These are phyloP conservation scores for Vulpes vulpes DNA, from an alignment of 2,113 vertebrate species.

Conservation along the genomic window DNA sequence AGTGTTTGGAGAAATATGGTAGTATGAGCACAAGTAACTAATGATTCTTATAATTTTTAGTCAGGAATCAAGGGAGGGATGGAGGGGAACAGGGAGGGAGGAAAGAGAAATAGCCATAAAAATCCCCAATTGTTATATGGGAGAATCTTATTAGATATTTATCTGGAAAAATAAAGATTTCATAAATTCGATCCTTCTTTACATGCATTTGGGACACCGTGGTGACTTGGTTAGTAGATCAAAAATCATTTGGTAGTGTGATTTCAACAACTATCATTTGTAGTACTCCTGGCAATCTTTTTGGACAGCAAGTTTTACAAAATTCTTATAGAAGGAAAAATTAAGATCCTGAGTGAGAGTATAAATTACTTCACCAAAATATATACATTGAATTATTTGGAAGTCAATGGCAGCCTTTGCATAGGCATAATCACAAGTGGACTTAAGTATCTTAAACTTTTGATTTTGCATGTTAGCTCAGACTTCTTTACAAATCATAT, in stretches of 20 bases:
- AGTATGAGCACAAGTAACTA: neutral
- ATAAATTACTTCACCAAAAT: slow-evolving; percentile 34
- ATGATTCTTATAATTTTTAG: slow-evolving; percentile 24
- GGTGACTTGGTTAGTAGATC: neutral
- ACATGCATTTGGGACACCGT: neutral
- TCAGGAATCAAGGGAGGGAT: neutral
- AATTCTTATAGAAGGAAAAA: slow-evolving; percentile 28
- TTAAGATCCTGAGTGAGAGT: neutral
- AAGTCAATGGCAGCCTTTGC: neutral
- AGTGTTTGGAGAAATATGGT: neutral
- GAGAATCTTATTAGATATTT: neutral
- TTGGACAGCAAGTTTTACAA: neutral
- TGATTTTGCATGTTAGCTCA: neutral
- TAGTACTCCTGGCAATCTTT: neutral
- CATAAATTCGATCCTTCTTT: neutral
- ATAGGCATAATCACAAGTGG: neutral
- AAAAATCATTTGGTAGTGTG: neutral
- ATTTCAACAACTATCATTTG: neutral
- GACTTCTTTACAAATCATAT: neutral
- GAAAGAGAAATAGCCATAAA: neutral
- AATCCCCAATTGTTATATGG: neutral
- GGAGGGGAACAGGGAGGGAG: neutral
- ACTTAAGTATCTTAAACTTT: neutral
- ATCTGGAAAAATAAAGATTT: slow-evolving; percentile 49
- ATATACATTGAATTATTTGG: neutral